phyloP scores from a whole-genome alignment of 2,888 invertebrate genomes.

The Quadroppia sp. region DNA sequence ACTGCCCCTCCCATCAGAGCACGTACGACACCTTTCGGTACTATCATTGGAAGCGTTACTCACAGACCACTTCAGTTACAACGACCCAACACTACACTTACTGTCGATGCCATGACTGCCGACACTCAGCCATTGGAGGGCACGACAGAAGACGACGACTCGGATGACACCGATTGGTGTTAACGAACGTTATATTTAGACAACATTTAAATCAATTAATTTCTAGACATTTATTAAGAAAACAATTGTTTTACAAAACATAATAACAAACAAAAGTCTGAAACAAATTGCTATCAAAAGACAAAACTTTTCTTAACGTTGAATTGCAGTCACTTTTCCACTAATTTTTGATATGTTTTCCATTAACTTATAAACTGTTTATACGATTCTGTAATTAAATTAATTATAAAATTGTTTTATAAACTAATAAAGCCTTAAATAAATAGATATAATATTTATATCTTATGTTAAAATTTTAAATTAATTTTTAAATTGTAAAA shows the following conservation, averaged over 20 bases:
- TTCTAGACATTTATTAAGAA: neutral
- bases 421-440: no score
- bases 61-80: neutral
- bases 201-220: neutral
- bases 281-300: no score
- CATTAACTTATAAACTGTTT: no score
- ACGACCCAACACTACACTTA: conserved; percentile 14
- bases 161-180: conserved; percentile 27
- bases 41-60: no score
- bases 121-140: neutral
- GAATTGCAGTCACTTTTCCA: no score
- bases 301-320: no score
- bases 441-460: no score
- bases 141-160: conserved; percentile 31
- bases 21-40: neutral
- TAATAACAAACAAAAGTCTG: neutral
- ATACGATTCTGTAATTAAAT: no score
- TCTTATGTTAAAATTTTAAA: no score
- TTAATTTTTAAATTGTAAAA: no score
- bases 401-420: no score
- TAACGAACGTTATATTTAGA: neutral
- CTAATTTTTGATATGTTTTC: no score
- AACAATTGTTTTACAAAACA: neutral
- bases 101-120: conserved; percentile 4
- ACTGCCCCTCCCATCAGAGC: neutral